Conservation (phyloP, 2,888 invertebrate genomes). For the Euzetes globulus region DNA sequence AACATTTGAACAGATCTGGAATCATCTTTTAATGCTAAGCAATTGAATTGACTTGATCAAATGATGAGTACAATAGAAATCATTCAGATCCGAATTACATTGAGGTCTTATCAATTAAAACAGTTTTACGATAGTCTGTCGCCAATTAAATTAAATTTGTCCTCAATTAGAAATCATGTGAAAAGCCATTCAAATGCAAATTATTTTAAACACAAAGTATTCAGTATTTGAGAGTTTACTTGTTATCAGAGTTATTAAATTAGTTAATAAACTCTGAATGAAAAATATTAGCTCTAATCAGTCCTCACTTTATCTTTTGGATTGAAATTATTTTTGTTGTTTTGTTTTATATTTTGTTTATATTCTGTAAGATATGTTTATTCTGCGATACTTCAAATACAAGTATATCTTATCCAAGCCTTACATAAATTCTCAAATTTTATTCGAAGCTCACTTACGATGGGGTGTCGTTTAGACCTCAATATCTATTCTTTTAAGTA, state of each 20-base stretch:
- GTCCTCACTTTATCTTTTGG: background rate
- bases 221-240: background rate
- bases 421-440: no score
- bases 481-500: no score
- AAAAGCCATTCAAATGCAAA: background rate
- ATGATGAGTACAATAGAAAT: no score
- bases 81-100: no score
- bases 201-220: background rate
- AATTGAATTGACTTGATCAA: no score
- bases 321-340: background rate
- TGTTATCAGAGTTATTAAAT: conserved; percentile 1
- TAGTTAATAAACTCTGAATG: conserved; percentile 2
- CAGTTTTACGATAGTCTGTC: background rate
- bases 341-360: background rate
- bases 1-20: no score
- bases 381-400: background rate
- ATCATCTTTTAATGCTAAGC: no score
- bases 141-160: background rate
- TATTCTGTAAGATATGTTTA: background rate
- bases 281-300: background rate
- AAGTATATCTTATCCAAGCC: background rate
- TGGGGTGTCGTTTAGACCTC: no score
- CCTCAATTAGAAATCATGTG: background rate
- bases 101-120: no score
- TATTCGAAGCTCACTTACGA: no score